phyloP scores from a whole-genome alignment of 53 echinoderm and acorn worm genomes.

The Paelopatides confundens region DNA sequence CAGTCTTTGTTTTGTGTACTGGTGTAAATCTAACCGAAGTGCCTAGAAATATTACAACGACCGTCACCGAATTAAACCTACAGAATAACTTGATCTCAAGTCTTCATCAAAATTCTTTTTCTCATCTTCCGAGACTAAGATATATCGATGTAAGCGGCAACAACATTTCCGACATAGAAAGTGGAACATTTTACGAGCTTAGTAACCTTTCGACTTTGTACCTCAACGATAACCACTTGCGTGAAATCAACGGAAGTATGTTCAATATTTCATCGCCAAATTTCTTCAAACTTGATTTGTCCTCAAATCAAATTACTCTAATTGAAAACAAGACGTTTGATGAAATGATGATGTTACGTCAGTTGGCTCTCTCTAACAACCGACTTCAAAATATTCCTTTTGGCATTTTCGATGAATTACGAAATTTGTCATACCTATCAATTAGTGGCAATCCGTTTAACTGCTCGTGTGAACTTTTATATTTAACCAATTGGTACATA shows the following conservation, averaged over 20 bases:
- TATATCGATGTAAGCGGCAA: constrained; percentile 43
- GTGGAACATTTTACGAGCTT: constrained; percentile 25
- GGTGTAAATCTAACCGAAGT: not conserved
- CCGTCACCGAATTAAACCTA: not conserved
- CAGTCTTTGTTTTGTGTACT: not conserved
- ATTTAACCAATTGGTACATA: constrained; percentile 19
- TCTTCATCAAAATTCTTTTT: not conserved
- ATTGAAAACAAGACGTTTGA: not conserved
- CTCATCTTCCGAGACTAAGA: constrained; percentile 20
- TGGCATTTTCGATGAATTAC: not conserved
- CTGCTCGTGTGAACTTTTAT: constrained; percentile 23
- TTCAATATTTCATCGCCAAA: not conserved
- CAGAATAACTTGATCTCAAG: not conserved
- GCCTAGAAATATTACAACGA: not conserved
- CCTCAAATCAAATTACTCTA: not conserved
- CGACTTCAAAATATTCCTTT: not conserved
- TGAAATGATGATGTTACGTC: not conserved
- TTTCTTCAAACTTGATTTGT: not conserved
- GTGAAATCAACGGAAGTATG: not conserved
- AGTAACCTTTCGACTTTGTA: constrained; percentile 31
- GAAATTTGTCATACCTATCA: not conserved
- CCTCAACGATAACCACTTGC: constrained; percentile 38
- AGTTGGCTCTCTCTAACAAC: not conserved
- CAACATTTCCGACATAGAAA: constrained; percentile 21
- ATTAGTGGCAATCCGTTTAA: constrained; percentile 19